phyloP scores from a whole-genome alignment of 2,888 invertebrate species.

The Pogonocherus hispidulus region DNA sequence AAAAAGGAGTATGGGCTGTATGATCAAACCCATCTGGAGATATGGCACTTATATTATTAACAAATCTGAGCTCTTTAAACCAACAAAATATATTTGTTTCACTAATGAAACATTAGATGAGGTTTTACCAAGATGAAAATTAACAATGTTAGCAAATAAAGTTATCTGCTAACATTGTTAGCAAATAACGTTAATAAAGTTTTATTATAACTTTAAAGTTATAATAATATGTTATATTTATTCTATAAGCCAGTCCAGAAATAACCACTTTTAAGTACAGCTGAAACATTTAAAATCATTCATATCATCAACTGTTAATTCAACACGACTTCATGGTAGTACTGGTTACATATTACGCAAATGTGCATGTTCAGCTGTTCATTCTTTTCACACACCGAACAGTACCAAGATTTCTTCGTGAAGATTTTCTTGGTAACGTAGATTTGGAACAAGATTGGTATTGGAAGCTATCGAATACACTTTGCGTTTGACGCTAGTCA shows the following conservation, averaged over 20 bases:
- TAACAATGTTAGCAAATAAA: background rate
- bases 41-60: background rate
- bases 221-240: too few relatives aligned
- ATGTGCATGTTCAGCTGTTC: background rate
- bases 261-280: background rate
- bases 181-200: too few relatives aligned
- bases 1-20: conserved; percentile 1
- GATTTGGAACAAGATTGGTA: conserved; percentile 5
- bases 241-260: background rate
- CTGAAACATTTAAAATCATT: background rate
- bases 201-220: too few relatives aligned
- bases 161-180: too few relatives aligned
- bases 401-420: background rate
- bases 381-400: background rate
- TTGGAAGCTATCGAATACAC: too few relatives aligned
- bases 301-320: conserved; percentile 8
- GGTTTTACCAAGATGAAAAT: conserved; percentile 5
- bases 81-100: background rate
- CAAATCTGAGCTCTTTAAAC: background rate
- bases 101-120: background rate
- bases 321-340: background rate
- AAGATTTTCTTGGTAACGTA: background rate
- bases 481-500: too few relatives aligned
- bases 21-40: background rate
- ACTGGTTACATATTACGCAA: background rate